A percentile compares a stretch with the other conserved stretches of the same genome.
phyloP scores from a whole-genome alignment of 2,888 invertebrate species.

The Pycnomerus fuliginosus region DNA sequence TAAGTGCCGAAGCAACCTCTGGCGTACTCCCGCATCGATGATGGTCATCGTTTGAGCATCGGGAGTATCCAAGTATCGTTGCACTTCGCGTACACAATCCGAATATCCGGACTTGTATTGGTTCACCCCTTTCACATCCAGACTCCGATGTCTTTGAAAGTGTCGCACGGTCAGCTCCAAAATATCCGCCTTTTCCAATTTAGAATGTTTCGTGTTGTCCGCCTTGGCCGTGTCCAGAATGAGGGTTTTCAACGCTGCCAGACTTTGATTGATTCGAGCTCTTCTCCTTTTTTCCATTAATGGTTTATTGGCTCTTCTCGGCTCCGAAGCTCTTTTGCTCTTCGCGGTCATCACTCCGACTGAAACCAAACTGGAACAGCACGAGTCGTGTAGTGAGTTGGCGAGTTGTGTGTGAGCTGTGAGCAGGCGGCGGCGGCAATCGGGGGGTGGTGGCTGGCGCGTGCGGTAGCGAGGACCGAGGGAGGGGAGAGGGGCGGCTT shows the following conservation, averaged over 20 bases:
- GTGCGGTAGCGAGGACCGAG: slow-evolving; percentile 42
- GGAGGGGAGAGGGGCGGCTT: slow-evolving; percentile 44
- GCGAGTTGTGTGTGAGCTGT: slow-evolving; percentile 24
- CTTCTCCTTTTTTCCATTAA: slow-evolving; percentile 75
- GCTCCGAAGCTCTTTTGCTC: slow-evolving; percentile 46
- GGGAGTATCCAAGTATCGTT: slow-evolving; percentile 60
- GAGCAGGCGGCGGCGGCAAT: slow-evolving; percentile 30
- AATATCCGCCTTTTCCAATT: slow-evolving; percentile 84
- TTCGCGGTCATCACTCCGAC: slow-evolving; percentile 52
- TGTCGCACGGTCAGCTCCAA: slow-evolving; percentile 81
- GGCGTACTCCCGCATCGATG: slow-evolving; percentile 60
- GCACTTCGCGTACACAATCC: slow-evolving; percentile 66
- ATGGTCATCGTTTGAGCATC: slow-evolving; percentile 61
- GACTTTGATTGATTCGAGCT: slow-evolving; percentile 72
- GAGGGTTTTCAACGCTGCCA: slow-evolving; percentile 70
- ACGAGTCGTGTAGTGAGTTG: slow-evolving; percentile 20
- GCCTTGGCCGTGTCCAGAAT: slow-evolving; percentile 69
- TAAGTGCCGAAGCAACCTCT: slow-evolving; percentile 60
- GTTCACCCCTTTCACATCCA: slow-evolving; percentile 62
- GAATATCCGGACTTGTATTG: slow-evolving; percentile 68
- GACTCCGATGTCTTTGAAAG: slow-evolving; percentile 71
- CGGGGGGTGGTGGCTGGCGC: slow-evolving; percentile 42
- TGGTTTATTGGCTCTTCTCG: slow-evolving; percentile 70
- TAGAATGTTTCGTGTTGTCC: slow-evolving; percentile 73
- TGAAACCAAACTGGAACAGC: slow-evolving; percentile 15